Base-by-base conservation (phyloP, 2,888 invertebrate genomes). In the Tenthredo scrophulariae region DNA sequence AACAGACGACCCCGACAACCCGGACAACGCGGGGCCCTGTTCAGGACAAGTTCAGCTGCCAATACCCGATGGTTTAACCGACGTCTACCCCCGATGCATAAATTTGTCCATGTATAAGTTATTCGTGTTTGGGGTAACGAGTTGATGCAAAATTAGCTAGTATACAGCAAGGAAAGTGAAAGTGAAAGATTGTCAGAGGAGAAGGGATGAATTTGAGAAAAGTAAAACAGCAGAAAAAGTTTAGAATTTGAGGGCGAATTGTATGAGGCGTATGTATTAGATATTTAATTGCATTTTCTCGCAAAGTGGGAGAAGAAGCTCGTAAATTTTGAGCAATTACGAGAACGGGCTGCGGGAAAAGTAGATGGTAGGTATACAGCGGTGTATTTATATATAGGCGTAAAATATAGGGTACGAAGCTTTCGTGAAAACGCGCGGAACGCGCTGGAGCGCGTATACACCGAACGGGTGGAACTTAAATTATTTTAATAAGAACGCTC, bases 401-500 rank as follows among this genome's bases (percentile, higher is more conserved):
- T 79, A 62, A 79, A 22, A 58, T 79, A 80, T 80, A 80, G 80
- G 80, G 37, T 62, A 40, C 29, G 37, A 40, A 33, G 80, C 40
- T 80, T 79, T 80, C 40, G 80, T 26, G 62, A 62, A 58, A 80
- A 62, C 80, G 37, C 79, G 79, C 18, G 13, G 46, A 10, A 46
- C 4, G 22, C 62, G 62, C 26, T 26, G 22, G 62, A 22, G 43
- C 74, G 74, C 18, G 37, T 67, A 29, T 72, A 50, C 33, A 26
- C 10, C 18, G 43, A 18, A 46, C 77, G 29, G 74, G 85, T 85
- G 46, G 87, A 87, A 86, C 80, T 86, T 88, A 89, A 91, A 91
- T 91, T 90, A 91, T 91, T 91, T 91, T 90, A 91, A 91, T 91
- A 91, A 91, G 89, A 88, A 90, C 85, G 87, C 87, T 85, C 90